Evolutionary conservation across 2,797 vertebrate genomes (phyloP), one percentile per base, ranked within the genome.

Genomic region (Amphiprion clarkii): DNA sequence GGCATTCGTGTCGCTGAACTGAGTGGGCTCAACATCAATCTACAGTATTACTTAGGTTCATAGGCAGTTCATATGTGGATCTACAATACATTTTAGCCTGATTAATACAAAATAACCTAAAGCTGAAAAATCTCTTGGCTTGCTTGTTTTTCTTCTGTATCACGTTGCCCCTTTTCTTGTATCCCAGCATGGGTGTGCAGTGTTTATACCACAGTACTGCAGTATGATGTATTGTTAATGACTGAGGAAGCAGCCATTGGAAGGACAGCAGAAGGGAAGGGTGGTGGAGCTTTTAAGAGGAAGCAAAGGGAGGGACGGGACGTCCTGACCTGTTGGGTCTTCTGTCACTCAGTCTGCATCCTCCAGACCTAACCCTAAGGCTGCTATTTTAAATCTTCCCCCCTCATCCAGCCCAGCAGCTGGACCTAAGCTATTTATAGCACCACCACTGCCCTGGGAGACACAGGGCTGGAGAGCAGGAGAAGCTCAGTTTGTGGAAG

Each of bases 381-480:
- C 67, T 78, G 39, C 83, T 74, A 61, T 87, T 91, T 85, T 73
- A 76, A 85, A 84, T 62, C 86, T 57, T 65, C 70, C 75, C 78
- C 85, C 67, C 31, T 78, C 68, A 71, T 84, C 79, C 81, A 89
- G 84, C 83, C 85, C 84, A 78, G 89, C 91, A 92, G 91, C 88
- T 92, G 93, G 89, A 91, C 79, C 14, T 56, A 14, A 48, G 33
- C 90, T 93, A 93, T 93, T 91, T 91, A 86, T 91, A 94, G 88
- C 51, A 14, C 31, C 86, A 88, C 84, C 81, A 0, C 89, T 87
- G 86, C 74, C 81, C 79, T 59, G 81, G 62, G 76, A 88, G 78
- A 84, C 79, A 44, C 64, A 77, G 46, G 85, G 76, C 60, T 74
- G 14, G 60, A 84, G 85, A 81, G 74, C 70, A 77, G 76, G 54